These are phyloP conservation scores for Typhlomys cinereus DNA, from an alignment of 2,113 vertebrate species.

Conservation along the genomic window DNA sequence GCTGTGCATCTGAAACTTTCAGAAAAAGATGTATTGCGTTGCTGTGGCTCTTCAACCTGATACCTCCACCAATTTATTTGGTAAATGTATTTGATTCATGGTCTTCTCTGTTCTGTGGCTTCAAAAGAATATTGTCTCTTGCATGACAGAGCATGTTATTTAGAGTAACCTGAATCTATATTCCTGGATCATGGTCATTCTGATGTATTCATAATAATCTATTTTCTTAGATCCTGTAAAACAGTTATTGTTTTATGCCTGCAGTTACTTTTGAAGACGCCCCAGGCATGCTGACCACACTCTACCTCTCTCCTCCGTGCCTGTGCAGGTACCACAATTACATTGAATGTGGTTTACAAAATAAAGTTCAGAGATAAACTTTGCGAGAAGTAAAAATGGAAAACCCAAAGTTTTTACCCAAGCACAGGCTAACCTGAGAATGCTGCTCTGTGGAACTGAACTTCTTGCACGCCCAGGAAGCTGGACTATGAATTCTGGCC, in stretches of 20 bases:
- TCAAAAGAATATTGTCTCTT: not conserved
- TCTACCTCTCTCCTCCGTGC: not conserved
- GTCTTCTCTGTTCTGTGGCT: not conserved
- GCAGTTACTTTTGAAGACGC: not conserved
- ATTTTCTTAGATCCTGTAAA: not conserved
- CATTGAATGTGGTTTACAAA: not conserved
- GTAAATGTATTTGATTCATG: not conserved
- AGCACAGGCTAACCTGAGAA: not conserved
- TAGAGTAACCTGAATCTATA: not conserved
- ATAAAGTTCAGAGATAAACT: not conserved
- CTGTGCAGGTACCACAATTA: not conserved
- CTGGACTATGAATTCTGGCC: not conserved
- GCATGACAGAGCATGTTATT: not conserved
- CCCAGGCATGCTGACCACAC: fast-evolving
- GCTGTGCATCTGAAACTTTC: not conserved
- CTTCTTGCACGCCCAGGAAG: not conserved
- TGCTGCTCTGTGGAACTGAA: not conserved
- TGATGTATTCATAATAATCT: not conserved
- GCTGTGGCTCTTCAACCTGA: not conserved
- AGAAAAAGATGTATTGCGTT: not conserved
- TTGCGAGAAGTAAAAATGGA: not conserved
- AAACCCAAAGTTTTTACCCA: not conserved
- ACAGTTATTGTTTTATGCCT: not conserved
- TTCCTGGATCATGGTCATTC: too few species aligned
- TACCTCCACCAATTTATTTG: not conserved